These are phyloP conservation scores for Rhombomys opimus DNA, from an alignment of 2,113 vertebrate species.

Conservation along the genomic window DNA sequence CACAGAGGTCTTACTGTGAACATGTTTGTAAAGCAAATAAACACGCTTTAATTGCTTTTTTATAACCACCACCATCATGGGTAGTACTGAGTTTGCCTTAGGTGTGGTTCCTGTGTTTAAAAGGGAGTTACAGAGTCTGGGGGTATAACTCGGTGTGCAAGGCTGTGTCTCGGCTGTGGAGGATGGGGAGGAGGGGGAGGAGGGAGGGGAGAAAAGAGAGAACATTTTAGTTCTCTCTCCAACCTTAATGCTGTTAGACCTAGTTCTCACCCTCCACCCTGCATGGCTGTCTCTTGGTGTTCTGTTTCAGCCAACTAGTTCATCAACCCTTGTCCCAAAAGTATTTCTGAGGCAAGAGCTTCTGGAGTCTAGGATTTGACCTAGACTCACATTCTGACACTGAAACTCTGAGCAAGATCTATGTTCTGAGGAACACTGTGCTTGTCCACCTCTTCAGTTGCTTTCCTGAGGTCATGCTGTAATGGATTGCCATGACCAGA, in stretches of 20 bases:
- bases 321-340: neutral
- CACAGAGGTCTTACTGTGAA: neutral
- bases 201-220: neutral
- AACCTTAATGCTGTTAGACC: neutral
- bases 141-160: neutral
- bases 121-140: neutral
- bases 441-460: neutral
- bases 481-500: no score
- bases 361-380: neutral
- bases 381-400: neutral
- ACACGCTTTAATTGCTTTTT: neutral
- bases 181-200: neutral
- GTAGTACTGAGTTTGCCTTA: neutral
- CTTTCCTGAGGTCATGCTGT: no score
- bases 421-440: neutral
- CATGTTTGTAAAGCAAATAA: neutral
- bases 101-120: neutral
- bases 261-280: neutral
- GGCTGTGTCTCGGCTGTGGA: neutral
- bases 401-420: neutral
- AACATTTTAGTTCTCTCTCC: neutral
- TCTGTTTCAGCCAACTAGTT: neutral
- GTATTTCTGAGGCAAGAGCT: neutral
- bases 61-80: neutral
- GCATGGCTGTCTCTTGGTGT: rapidly evolving